phyloP scores from a whole-genome alignment of 37 sponge, comb jelly and placozoan genomes.

The Crambe crambe region DNA sequence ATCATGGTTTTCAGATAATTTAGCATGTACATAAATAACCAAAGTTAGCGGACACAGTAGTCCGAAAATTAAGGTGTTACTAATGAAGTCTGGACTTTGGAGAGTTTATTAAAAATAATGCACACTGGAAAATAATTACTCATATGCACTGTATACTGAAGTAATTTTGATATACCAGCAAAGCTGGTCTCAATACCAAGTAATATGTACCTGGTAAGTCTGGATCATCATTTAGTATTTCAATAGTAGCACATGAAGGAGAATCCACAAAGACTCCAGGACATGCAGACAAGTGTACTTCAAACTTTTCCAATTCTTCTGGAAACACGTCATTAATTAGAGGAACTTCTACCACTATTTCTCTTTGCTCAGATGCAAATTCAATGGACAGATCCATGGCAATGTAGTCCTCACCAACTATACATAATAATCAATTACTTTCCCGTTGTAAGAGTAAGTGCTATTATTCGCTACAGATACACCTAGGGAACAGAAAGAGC shows the following conservation, averaged over 20 bases:
- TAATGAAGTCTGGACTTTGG: too few species aligned
- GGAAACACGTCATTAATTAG: constrained; percentile 39
- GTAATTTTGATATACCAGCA: too few species aligned
- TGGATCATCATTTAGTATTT: constrained; percentile 25
- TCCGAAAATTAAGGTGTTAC: neutral
- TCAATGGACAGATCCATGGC: neutral
- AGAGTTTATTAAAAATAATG: too few species aligned
- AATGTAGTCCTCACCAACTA: constrained; percentile 31
- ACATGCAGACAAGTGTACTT: constrained; percentile 24
- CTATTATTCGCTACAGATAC: neutral
- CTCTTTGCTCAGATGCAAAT: neutral
- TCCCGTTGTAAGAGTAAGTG: neutral
- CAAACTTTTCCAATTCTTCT: constrained; percentile 23
- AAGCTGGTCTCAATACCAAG: too few species aligned
- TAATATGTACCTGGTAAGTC: constrained; percentile 30
- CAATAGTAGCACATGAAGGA: constrained; percentile 1
- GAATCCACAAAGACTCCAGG: constrained; percentile 32
- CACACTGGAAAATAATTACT: too few species aligned
- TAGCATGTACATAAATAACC: neutral
- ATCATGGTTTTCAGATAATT: neutral
- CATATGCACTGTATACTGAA: too few species aligned
- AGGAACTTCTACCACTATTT: neutral
- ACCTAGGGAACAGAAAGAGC: too few species aligned
- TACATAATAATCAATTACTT: neutral
- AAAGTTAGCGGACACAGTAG: neutral